Percentiles rank a stretch among this genome's conserved stretches.
Evolutionary conservation across 2,888 invertebrate genomes (phyloP).

Genomic region (Polydrusus tereticollis): DNA sequence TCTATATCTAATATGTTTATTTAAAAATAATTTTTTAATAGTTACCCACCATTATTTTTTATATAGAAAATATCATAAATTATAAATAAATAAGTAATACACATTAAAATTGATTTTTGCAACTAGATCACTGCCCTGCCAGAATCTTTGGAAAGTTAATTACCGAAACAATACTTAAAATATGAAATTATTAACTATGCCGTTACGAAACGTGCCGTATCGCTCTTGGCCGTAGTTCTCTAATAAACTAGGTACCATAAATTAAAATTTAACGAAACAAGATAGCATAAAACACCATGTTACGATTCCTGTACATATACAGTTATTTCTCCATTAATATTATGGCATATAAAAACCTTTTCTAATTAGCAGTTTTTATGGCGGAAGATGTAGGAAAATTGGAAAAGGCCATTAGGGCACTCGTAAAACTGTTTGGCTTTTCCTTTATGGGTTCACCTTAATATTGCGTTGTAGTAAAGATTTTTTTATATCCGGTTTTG

Average conservation of each 20-base stretch:
- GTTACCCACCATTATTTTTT: too few relatives aligned
- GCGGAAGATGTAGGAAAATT: conserved; percentile 9
- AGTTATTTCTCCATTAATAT: conserved; percentile 8
- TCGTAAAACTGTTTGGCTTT: conserved; percentile 8
- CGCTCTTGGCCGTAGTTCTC: background rate
- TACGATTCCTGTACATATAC: background rate
- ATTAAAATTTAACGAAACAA: background rate
- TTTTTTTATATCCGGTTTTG: background rate
- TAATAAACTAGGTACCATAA: background rate
- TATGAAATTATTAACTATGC: too few relatives aligned
- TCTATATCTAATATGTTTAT: too few relatives aligned
- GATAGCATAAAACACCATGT: background rate
- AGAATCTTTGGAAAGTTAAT: too few relatives aligned
- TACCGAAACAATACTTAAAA: too few relatives aligned
- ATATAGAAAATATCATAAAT: too few relatives aligned
- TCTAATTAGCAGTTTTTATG: conserved; percentile 3
- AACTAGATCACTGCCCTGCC: too few relatives aligned
- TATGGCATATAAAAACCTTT: conserved; percentile 10
- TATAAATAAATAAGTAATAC: too few relatives aligned
- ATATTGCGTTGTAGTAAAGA: background rate
- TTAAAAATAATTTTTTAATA: too few relatives aligned
- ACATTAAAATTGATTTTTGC: too few relatives aligned
- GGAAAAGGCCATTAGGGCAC: background rate
- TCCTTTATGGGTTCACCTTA: background rate
- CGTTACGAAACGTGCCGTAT: too few relatives aligned